phyloP scores from a whole-genome alignment of 2,888 invertebrate species.

The Drosophila bunnanda region DNA sequence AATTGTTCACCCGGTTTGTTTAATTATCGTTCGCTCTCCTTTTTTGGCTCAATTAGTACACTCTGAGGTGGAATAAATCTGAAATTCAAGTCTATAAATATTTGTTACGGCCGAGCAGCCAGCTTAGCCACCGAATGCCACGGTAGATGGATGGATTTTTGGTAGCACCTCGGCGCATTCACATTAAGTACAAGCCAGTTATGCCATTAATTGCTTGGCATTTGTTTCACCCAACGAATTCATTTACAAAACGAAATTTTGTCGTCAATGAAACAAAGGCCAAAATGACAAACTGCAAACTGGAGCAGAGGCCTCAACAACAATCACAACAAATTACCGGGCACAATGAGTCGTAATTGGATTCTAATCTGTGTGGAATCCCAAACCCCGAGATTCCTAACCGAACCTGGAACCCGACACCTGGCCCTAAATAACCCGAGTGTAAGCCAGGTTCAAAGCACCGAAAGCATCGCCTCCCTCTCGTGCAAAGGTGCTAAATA shows the following conservation, averaged over 20 bases:
- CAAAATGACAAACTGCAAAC: constrained; percentile 38
- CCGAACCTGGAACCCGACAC: constrained; percentile 29
- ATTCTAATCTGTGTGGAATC: constrained; percentile 18
- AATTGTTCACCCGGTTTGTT: constrained; percentile 30
- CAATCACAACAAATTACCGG: constrained; percentile 68
- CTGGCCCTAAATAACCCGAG: constrained; percentile 27
- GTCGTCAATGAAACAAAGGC: constrained; percentile 17
- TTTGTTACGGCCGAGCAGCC: constrained; percentile 26
- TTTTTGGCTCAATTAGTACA: constrained; percentile 45
- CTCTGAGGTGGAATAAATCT: constrained; percentile 33
- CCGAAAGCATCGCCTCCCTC: constrained; percentile 5
- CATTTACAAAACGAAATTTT: constrained; percentile 52
- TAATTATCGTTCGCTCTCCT: constrained; percentile 34
- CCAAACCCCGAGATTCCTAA: neutral
- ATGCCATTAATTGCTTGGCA: constrained; percentile 49
- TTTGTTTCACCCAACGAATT: constrained; percentile 65
- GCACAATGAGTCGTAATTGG: constrained; percentile 59
- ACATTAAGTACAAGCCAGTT: constrained; percentile 61
- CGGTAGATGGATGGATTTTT: constrained; percentile 68
- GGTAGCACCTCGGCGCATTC: constrained; percentile 55
- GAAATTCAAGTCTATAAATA: constrained; percentile 43
- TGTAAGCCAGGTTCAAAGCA: constrained; percentile 37
- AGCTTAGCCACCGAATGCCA: constrained; percentile 47
- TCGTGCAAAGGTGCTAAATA: constrained; percentile 61
- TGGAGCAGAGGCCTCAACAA: constrained; percentile 47